These are phyloP conservation scores for Chloropsis cyanopogon DNA, from an alignment of 2,113 vertebrate genomes.

Conservation along the genomic window DNA sequence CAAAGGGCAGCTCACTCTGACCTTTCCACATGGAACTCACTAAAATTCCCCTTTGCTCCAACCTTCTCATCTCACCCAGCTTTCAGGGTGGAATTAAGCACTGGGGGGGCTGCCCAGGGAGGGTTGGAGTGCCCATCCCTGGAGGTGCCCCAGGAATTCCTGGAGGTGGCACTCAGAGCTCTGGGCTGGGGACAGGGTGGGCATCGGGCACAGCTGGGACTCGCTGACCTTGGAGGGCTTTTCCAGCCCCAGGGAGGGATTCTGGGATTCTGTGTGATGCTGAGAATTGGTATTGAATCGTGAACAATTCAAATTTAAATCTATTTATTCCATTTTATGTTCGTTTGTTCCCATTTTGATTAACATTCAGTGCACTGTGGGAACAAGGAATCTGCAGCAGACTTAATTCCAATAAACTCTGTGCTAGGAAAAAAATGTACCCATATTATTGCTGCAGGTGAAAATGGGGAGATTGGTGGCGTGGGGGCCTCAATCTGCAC, in stretches of 20 bases:
- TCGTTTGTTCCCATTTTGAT: accelerated
- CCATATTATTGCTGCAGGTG: accelerated
- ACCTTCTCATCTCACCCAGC: not conserved
- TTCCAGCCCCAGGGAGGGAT: accelerated
- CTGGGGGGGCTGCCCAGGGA: not conserved
- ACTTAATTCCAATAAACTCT: not conserved
- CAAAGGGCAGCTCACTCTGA: not conserved
- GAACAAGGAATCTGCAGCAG: not conserved
- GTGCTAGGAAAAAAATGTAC: not conserved
- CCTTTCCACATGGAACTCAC: not conserved
- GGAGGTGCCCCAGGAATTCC: not conserved
- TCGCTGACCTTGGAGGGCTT: accelerated
- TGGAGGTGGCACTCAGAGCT: not conserved
- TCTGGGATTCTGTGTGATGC: not conserved
- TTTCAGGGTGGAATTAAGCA: not conserved
- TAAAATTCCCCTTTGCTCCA: not conserved
- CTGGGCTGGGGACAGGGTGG: no score
- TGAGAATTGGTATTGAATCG: not conserved
- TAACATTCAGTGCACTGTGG: accelerated
- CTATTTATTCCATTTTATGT: not conserved
- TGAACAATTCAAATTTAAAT: not conserved
- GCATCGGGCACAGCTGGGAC: not conserved
- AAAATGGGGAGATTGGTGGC: not conserved
- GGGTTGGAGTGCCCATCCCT: not conserved
- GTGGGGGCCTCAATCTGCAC: not conserved